Base-by-base conservation (phyloP, 2,113 vertebrate genomes). In the Archilochus colubris region DNA sequence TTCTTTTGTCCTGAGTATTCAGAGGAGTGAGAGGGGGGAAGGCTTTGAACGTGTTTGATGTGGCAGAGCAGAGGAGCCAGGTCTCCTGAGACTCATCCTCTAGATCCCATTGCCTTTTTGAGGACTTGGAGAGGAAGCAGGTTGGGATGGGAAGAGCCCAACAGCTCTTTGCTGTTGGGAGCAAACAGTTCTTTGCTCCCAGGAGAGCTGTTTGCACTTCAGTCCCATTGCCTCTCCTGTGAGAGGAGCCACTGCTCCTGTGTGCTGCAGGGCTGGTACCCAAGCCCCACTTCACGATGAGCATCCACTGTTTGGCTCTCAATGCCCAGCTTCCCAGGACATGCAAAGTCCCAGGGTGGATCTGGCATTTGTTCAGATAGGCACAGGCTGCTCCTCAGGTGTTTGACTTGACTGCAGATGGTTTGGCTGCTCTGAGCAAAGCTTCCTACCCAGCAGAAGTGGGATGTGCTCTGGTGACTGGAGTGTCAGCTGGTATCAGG, bases 261-360 rank as follows among this genome's bases (percentile, higher is more conserved):
- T 7, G 4, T 75, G 43, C 88, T 83, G 55, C 68, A 74, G 38
- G 73, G 23, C 46, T 69, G 63, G 33, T 51, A 76, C 7, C 30
- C 30, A 8, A 55, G 33, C 31, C 14, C 43, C 31, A 3, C 43
- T 72, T 81, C 53, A 63, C 31, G 43, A 12, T 36, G 24, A 77
- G 18, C 0, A 0, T 76, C 24, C 62, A 2, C 46, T 91, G 77
- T 66, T 28, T 4, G 5, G 25, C 43, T 74, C n/a, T 76, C 0
- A 1, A 18, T 73, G 36, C 14, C 3, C 44, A 48, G 27, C 72
- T 93, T 88, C 69, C 57, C 61, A 70, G 55, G 48, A 50, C 44
- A 36, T 83, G 50, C 48, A 40, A 33, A 81, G 28, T 44, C 0
- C 0, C 70, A 70, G 58, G 53, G 16, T 0, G 0, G 74, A n/a